Base-by-base conservation (phyloP, 2,113 vertebrate species). In the Pituophis catenifer region DNA sequence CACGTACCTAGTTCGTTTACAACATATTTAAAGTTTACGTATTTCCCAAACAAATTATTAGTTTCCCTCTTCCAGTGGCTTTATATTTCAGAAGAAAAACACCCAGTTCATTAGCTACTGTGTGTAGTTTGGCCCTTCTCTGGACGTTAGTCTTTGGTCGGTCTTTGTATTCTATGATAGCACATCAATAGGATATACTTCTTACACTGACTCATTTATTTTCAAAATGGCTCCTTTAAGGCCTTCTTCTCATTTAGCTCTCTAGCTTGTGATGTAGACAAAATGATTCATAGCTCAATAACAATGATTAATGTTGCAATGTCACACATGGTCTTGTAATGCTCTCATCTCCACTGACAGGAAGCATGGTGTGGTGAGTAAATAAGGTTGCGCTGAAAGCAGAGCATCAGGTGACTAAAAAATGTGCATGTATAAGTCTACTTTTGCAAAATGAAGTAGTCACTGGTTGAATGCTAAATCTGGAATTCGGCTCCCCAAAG, bases 251-350 rank as follows among this genome's bases (percentile, higher is more conserved):
- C 90, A 53, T 91, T 91, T 86, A 59, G 55, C 54, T 92, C 65
- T 29, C 70, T 59, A 86, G 48, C 44, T 57, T 86, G 52, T 88
- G 85, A 93, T 91, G 53, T 17, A 93, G 33, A 75, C 90, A 91
- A 91, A 94, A 89, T 94, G 90, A 93, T 91, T 91, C 93, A 93
- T 59, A 88, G 70, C 87, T 91, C 89, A 75, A 91, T 93, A 90
- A 65, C 90, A 89, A 89, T 92, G 90, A 91, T 94, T 94, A 91
- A 92, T 92, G 91, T 17, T 94, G 90, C 44, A n/a, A 89, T 92
- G 88, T 92, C 93, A 94, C 53, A 91, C 53, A 57, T 94, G 23
- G n/a, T 94, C 65, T 89, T 94, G 90, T 86, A 91, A 94, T 58
- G 44, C 90, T 94, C n/a, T 38, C 24, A 95, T 48, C 92, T 89